These are phyloP conservation scores for Larimichthys crocea DNA, from an alignment of 2,113 vertebrate genomes.

Conservation along the genomic window DNA sequence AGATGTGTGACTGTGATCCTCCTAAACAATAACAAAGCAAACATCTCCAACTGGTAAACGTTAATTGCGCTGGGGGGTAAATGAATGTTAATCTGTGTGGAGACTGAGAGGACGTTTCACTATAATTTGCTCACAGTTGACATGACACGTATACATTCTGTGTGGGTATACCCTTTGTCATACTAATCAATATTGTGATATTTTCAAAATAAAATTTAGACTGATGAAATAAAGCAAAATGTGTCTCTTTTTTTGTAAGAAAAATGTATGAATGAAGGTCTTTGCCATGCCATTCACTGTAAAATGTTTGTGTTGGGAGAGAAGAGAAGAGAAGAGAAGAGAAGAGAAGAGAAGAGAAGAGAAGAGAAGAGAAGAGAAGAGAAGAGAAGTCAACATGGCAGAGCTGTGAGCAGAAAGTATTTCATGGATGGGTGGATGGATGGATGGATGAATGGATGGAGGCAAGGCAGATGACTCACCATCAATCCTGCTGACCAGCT, in stretches of 20 bases:
- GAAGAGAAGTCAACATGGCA: slow-evolving; percentile 3
- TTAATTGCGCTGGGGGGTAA: no score
- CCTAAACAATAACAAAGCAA: no score
- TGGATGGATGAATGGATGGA: slow-evolving; percentile 41
- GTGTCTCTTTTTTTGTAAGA: no score
- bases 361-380: neutral
- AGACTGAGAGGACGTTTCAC: no score
- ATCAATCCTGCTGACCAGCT: slow-evolving; percentile 97
- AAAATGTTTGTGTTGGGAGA: neutral
- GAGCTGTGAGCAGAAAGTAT: slow-evolving; percentile 38
- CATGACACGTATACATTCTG: no score
- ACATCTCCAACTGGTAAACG: no score
- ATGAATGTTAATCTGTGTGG: no score
- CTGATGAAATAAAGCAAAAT: no score
- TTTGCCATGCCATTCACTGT: neutral
- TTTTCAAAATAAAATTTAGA: neutral
- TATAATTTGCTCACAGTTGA: no score
- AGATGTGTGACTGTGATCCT: no score
- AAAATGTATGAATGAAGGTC: neutral
- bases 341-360: neutral
- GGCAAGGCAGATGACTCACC: slow-evolving; percentile 84
- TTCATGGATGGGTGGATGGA: slow-evolving; percentile 33
- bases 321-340: neutral
- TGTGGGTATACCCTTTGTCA: neutral
- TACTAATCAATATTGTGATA: neutral